Base-by-base conservation (phyloP, 2,113 vertebrate genomes). In the Rhegmatorhina hoffmannsi region DNA sequence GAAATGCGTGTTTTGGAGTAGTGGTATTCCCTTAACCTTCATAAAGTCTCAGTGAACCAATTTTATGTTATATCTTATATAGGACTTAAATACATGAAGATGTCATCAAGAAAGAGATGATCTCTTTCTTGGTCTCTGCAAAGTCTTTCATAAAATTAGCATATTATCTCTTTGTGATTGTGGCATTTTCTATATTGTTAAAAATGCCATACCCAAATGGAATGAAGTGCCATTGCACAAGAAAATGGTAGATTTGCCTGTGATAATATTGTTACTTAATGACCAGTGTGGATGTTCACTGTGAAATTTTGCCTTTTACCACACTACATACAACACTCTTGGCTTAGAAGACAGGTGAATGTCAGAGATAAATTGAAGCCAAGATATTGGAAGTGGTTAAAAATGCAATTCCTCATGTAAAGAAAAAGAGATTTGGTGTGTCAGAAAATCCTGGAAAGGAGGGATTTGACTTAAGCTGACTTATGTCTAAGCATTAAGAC, bases 401-500 rank as follows among this genome's bases (percentile, higher is more conserved):
- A 96, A 89, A 74, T 70, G 23, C 26, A 74, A 1, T 92, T 92
- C 18, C 18, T 91, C 46, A 44, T 28, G 11, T 18, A 78, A 80
- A 82, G 60, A 80, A 73, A 81, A 20, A 82, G 34, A 80, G 21
- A 73, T 16, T 38, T 23, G 82, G 26, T 18, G 10, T 34, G 28
- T 46, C 78, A 94, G 77, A 89, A 95, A 91, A 91, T 92, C 64
- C 53, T 83, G 63, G 36, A 77, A 87, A 43, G 70, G 83, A 84
- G 28, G 56, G 77, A 83, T 91, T 92, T 92, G 36, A 77, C 53
- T 95, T 87, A 76, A 92, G 53, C 10, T 94, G 72, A 89, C 56
- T 6, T 13, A 62, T 95, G 91, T 91, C 87, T 95, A 95, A 96
- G 93, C 87, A 94, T 91, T 95, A 87, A 83, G 87, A 92, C 81